Evolutionary conservation across 2,113 vertebrate species (phyloP).

Genomic region (Antechinus flavipes): DNA sequence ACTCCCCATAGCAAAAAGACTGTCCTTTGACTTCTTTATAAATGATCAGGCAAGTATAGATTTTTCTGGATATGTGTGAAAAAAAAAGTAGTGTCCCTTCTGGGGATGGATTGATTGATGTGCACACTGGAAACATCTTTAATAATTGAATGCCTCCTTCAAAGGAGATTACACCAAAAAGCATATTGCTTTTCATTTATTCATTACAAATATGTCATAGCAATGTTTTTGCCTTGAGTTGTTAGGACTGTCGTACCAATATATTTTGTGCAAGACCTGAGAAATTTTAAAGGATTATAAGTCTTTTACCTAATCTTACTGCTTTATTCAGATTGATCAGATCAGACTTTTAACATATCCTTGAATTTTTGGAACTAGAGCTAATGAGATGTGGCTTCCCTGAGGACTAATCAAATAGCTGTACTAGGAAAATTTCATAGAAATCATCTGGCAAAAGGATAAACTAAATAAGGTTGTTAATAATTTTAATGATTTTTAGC

Average conservation of each 20-base stretch:
- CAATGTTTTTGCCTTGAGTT: conserved; percentile 56
- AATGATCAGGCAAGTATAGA: neutral
- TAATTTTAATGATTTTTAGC: neutral
- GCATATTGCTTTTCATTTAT: conserved; percentile 73
- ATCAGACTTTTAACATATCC: conserved; percentile 57
- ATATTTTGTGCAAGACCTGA: conserved; percentile 52
- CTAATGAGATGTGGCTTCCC: conserved; percentile 27
- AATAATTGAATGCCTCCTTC: conserved; percentile 71
- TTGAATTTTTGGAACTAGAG: conserved; percentile 43
- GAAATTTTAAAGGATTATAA: conserved; percentile 71
- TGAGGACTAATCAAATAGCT: conserved; percentile 1
- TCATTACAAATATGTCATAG: conserved; percentile 62
- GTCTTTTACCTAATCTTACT: conserved; percentile 59
- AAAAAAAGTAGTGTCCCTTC: conserved; percentile 57
- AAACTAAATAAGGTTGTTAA: neutral
- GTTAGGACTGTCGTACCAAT: conserved; percentile 47
- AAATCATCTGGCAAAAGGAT: neutral
- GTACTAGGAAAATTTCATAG: neutral
- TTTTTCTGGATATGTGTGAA: conserved; percentile 12
- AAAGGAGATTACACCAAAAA: conserved; percentile 74
- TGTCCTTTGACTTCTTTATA: conserved; percentile 8
- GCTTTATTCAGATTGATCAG: conserved; percentile 55
- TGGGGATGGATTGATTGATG: conserved; percentile 65
- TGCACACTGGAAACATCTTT: conserved; percentile 67
- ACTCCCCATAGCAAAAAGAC: neutral